These are phyloP conservation scores for Anthopleura sola DNA, from an alignment of 64 coral and sea anemone species.

Conservation along the genomic window DNA sequence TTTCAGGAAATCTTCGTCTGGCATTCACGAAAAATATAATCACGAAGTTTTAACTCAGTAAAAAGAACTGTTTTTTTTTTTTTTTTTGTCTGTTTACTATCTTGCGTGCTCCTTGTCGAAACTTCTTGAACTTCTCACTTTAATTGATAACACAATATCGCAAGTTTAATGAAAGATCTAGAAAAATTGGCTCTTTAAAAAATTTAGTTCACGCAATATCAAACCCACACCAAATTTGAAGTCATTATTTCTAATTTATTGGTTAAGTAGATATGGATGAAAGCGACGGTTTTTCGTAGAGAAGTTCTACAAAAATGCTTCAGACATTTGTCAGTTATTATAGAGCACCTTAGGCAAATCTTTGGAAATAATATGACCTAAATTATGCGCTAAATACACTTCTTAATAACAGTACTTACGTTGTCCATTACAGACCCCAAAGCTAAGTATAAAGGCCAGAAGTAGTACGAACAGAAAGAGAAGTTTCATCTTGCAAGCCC, in stretches of 20 bases:
- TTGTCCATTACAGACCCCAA: neutral
- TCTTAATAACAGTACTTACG: neutral
- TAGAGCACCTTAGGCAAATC: neutral
- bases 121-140: neutral
- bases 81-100: neutral
- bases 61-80: neutral
- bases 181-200: neutral
- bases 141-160: neutral
- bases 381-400: neutral
- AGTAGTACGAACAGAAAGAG: neutral
- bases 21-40: neutral
- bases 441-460: neutral
- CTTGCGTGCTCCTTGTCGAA: neutral
- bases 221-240: too few species aligned
- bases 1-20: neutral
- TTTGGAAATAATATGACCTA: neutral
- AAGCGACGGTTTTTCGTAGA: too few species aligned
- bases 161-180: neutral
- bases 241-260: too few species aligned
- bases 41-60: neutral
- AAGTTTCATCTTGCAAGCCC: constrained; percentile 1
- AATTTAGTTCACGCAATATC: neutral
- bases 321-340: neutral
- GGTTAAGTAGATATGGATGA: too few species aligned
- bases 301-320: too few species aligned